Conservation (phyloP, 2,797 vertebrate genomes). For the Adelosebastes latens region DNA sequence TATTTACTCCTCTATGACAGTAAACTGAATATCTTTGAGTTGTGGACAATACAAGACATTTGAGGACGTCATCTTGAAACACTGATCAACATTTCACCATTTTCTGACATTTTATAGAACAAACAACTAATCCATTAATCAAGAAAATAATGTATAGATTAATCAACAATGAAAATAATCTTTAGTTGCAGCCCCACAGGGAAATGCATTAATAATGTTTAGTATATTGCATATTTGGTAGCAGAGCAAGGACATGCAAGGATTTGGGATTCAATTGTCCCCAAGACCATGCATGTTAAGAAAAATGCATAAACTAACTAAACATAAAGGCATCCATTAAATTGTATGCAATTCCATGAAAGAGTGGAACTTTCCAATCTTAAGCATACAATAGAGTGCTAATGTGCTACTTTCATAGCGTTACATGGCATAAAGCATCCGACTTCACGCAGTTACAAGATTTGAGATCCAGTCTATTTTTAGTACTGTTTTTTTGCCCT, state of each 20-base stretch:
- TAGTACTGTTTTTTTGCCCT: slow-evolving; percentile 16
- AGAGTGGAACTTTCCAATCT: not conserved
- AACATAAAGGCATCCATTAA: not conserved
- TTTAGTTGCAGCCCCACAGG: too few relatives aligned
- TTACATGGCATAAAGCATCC: not conserved
- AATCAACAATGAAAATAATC: too few relatives aligned
- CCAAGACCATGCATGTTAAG: not conserved
- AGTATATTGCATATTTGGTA: not conserved
- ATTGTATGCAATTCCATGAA: not conserved
- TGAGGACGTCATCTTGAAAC: too few relatives aligned
- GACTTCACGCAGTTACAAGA: slow-evolving; percentile 33
- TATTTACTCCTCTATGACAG: too few relatives aligned
- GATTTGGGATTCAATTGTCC: not conserved
- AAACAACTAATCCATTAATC: too few relatives aligned
- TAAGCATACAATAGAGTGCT: not conserved
- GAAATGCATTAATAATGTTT: not conserved
- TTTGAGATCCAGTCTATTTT: slow-evolving; percentile 41
- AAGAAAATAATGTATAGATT: too few relatives aligned
- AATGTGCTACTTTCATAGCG: slow-evolving; percentile 18
- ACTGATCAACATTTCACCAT: too few relatives aligned
- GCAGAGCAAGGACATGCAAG: not conserved
- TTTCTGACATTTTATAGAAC: too few relatives aligned
- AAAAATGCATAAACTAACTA: not conserved
- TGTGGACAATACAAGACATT: too few relatives aligned
- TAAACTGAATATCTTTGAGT: too few relatives aligned